phyloP scores from a whole-genome alignment of 2,113 vertebrate genomes.

The Junco hyemalis region DNA sequence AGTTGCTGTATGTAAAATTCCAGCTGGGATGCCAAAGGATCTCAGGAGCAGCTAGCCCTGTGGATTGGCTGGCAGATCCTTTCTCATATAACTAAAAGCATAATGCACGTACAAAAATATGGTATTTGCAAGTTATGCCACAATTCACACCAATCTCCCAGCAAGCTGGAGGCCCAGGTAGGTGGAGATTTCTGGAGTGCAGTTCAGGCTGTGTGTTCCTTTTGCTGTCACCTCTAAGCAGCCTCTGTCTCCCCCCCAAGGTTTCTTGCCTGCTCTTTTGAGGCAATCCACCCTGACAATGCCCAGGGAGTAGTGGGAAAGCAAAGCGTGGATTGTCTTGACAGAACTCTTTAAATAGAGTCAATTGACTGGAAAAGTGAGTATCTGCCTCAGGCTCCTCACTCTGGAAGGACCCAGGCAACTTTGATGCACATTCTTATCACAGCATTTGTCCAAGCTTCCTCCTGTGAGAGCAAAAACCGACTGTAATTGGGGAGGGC shows the following conservation, averaged over 20 bases:
- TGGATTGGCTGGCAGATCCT: background rate
- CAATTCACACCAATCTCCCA: background rate
- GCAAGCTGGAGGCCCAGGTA: background rate
- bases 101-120: background rate
- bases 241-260: background rate
- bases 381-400: background rate
- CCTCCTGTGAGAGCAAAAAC: background rate
- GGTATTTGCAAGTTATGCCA: background rate
- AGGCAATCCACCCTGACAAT: background rate
- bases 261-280: background rate
- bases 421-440: background rate
- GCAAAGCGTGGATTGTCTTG: background rate
- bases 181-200: background rate
- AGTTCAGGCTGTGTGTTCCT: background rate
- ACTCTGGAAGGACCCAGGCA: background rate
- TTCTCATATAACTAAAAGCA: background rate
- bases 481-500: background rate
- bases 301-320: background rate
- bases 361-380: conserved; percentile 12
- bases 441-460: background rate
- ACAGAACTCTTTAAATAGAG: conserved; percentile 29
- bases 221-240: background rate
- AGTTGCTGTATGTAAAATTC: background rate
- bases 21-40: background rate
- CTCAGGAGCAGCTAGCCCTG: background rate